A percentile compares a stretch with the other conserved stretches of the same genome.
Evolutionary conservation across 1,140 invertebrate genomes (phyloP).

Genomic region (Dendrolimus punctatus): DNA sequence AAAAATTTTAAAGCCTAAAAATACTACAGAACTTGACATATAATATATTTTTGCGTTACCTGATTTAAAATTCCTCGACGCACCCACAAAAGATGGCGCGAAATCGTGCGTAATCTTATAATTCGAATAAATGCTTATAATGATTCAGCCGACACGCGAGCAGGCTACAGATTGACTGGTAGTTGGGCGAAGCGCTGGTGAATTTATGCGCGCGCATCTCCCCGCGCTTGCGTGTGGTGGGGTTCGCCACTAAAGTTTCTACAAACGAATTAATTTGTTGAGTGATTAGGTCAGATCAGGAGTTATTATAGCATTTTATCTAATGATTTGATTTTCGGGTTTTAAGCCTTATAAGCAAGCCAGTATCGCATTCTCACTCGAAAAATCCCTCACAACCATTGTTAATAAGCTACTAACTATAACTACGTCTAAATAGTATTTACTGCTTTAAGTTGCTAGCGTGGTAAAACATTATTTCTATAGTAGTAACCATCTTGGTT

Average conservation of each 20-base stretch:
- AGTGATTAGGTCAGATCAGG: too few relatives aligned
- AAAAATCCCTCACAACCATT: too few relatives aligned
- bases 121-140: conserved; percentile 12
- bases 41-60: conserved; percentile 42
- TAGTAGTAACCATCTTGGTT: too few relatives aligned
- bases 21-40: conserved; percentile 5
- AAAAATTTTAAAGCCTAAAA: conserved; percentile 6
- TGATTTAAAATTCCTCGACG: conserved; percentile 33
- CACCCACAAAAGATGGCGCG: conserved; percentile 23
- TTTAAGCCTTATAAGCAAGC: too few relatives aligned
- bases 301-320: too few relatives aligned
- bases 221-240: conserved; percentile 50
- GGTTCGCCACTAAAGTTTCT: conserved; percentile 11
- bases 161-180: conserved; percentile 50
- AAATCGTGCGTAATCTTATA: conserved; percentile 27
- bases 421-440: too few relatives aligned
- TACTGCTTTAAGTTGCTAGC: too few relatives aligned
- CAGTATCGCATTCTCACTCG: too few relatives aligned
- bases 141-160: conserved; percentile 27
- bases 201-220: conserved; percentile 63
- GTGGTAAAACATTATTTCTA: too few relatives aligned
- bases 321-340: too few relatives aligned
- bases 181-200: conserved; percentile 33
- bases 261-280: too few relatives aligned
- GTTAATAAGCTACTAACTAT: too few relatives aligned